These are phyloP conservation scores for Amphiprion clarkii DNA, from an alignment of 2,797 vertebrate genomes.

Conservation along the genomic window DNA sequence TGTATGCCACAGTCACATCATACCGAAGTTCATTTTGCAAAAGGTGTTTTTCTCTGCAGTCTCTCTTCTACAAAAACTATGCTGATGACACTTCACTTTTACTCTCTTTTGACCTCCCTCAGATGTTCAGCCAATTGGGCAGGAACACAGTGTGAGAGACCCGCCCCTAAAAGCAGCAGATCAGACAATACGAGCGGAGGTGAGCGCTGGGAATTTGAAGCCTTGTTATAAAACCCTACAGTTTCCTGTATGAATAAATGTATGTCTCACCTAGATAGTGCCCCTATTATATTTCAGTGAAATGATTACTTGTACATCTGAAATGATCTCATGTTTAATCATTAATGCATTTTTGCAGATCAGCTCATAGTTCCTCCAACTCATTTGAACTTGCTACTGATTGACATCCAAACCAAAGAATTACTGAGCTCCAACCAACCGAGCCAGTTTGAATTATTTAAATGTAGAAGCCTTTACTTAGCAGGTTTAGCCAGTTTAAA, in stretches of 20 bases:
- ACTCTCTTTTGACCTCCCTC: conserved; percentile 77
- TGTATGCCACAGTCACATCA: conserved; percentile 62
- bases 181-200: conserved; percentile 95
- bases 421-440: conserved; percentile 16
- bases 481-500: conserved; percentile 34
- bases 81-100: conserved; percentile 41
- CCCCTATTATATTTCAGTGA: background rate
- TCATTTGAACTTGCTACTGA: background rate
- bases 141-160: conserved; percentile 97
- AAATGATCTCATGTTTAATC: background rate
- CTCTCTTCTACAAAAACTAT: background rate
- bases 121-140: conserved; percentile 99
- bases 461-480: conserved; percentile 27
- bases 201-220: conserved; percentile 80
- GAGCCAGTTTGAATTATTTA: conserved; percentile 25
- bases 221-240: background rate
- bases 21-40: conserved; percentile 34
- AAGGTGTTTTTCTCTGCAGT: conserved; percentile 46
- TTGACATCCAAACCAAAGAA: background rate
- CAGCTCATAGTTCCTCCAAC: background rate
- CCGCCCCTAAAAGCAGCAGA: conserved; percentile 98
- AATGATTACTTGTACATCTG: background rate
- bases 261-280: background rate
- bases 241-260: background rate
- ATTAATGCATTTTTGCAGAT: background rate